A percentile compares a stretch with the other conserved stretches of the same genome.
Conservation (phyloP, 2,797 vertebrate genomes). For the Myotis myotis region DNA sequence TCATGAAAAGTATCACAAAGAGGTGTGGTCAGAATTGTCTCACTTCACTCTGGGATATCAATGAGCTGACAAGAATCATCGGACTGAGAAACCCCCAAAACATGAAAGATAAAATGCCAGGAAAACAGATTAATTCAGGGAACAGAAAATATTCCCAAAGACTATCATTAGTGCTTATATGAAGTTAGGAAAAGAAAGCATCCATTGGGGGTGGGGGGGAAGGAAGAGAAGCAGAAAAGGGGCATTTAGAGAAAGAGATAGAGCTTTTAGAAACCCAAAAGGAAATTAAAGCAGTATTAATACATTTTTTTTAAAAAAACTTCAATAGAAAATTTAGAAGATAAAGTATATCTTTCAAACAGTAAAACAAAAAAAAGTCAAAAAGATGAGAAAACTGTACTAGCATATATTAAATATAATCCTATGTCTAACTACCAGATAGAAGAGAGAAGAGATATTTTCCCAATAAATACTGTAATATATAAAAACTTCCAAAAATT, state of each 20-base stretch:
- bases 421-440: background rate
- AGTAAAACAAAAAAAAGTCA: background rate
- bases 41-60: background rate
- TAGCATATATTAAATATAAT: background rate
- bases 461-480: background rate
- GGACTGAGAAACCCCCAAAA: background rate
- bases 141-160: background rate
- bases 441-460: constrained; percentile 8
- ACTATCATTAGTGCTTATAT: background rate
- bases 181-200: background rate
- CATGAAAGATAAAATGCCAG: background rate
- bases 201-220: background rate
- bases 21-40: background rate
- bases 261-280: background rate
- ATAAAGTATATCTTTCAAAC: background rate
- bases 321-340: background rate
- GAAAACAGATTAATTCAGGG: background rate
- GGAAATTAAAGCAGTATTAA: constrained; percentile 1
- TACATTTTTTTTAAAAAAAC: background rate
- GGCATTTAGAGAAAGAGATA: background rate
- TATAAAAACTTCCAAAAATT: background rate
- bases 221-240: background rate
- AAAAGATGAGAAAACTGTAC: constrained; percentile 1
- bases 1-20: background rate
- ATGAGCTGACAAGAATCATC: background rate